Percentiles rank a stretch among this genome's conserved stretches.
Evolutionary conservation across 2,888 invertebrate species (phyloP).

Genomic region (Yponomeuta plumbellus): DNA sequence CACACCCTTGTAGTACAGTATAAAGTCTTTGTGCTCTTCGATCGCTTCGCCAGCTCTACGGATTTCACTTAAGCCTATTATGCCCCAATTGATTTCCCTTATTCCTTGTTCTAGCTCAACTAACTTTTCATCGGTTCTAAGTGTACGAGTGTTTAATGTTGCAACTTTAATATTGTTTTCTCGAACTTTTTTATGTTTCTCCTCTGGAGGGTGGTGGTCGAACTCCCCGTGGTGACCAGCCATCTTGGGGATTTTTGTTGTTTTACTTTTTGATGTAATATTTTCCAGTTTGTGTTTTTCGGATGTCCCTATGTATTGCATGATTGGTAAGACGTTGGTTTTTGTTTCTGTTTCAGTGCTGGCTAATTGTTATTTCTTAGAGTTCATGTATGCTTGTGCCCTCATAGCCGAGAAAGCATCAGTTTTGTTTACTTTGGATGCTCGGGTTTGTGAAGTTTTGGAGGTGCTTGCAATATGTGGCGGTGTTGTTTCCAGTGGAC

Average conservation of each 20-base stretch:
- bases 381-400: neutral
- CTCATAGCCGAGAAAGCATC: slow-evolving; percentile 5
- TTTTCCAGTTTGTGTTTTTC: neutral
- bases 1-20: slow-evolving; percentile 17
- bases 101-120: neutral
- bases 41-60: slow-evolving; percentile 7
- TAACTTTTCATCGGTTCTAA: slow-evolving; percentile 5
- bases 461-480: neutral
- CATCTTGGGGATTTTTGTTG: neutral
- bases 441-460: neutral
- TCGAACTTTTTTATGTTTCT: neutral
- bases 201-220: no score
- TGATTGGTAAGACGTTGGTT: neutral
- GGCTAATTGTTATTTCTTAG: neutral
- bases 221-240: no score
- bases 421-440: neutral
- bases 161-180: neutral
- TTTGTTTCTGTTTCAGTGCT: slow-evolving; percentile 3
- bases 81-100: neutral
- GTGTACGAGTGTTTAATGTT: slow-evolving; percentile 4
- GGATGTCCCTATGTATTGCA: neutral
- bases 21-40: slow-evolving; percentile 8
- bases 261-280: slow-evolving; percentile 4
- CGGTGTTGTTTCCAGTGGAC: slow-evolving; percentile 2
- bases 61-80: slow-evolving; percentile 3